Evolutionary conservation across 1,140 invertebrate genomes (phyloP), one percentile per base, ranked within the genome.

Genomic region (Notospermus geniculatus): DNA sequence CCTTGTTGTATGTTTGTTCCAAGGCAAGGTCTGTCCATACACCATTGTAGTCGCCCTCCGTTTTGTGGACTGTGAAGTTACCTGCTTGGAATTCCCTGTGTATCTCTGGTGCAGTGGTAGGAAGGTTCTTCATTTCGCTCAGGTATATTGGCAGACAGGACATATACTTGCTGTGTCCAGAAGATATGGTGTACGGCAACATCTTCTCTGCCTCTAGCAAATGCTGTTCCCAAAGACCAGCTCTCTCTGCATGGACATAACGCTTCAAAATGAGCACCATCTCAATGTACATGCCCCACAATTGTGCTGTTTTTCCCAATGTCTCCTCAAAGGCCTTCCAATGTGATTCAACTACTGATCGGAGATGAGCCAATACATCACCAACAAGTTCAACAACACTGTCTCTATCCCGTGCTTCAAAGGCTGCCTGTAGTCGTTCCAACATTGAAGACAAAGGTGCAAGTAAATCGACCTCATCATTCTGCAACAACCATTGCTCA

Each of bases 1-100:
- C 23, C 11, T 32, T n/a, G 25, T 55, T 55, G 25, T 28, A 28
- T 9, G 54, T 28, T 27, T 55, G 29, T 55, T 55, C 54, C 23
- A 55, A 19, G 5, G 23, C 54, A 7, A 55, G 25, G 54, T 55
- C 54, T 55, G 54, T 55, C 54, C 54, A 55, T 7, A 55, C 29
- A 9, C 54, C 25, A 55, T 55, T 55, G 29, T 5, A 55, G 11
- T 11, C 19, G 2, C 29, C 29, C n/a, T 27, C 27, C 15, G 54
- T 27, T 27, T 7, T 7, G 25, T 55, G 23, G 23, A 55, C 54
- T 11, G 7, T 55, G 29, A 55, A 55, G 27, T 55, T 55, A 2
- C 54, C 54, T 28, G 17, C 27, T 11, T 22, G 5, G 19, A 55
- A 55, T 19, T 7, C 23, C 27, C 19, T 7, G 29, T 55, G 19